These are phyloP conservation scores for Lithophane leautieri DNA, from an alignment of 2,888 invertebrate species.

Conservation along the genomic window DNA sequence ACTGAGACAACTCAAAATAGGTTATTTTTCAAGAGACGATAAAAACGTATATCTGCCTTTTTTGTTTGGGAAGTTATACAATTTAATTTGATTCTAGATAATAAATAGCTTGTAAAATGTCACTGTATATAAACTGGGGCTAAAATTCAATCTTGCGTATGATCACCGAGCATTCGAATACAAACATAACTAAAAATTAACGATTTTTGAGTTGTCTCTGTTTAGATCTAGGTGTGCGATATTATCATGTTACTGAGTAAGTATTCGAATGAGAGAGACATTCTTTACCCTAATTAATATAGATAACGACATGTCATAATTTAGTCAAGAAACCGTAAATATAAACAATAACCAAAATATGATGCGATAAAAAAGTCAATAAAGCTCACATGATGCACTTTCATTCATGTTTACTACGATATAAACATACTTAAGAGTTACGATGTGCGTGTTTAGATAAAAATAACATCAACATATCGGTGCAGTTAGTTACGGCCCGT, in stretches of 20 bases:
- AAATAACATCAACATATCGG: conserved; percentile 66
- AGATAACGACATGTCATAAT: conserved; percentile 4
- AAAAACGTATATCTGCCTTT: too few relatives aligned
- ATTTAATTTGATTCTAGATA: too few relatives aligned
- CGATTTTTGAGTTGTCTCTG: too few relatives aligned
- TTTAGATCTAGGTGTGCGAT: too few relatives aligned
- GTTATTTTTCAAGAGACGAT: too few relatives aligned
- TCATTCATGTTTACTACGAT: conserved; percentile 67
- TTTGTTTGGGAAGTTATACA: too few relatives aligned
- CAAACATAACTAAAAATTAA: too few relatives aligned
- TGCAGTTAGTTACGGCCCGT: conserved; percentile 39
- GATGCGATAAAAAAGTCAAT: conserved; percentile 58
- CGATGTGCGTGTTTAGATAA: conserved; percentile 69
- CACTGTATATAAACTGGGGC: too few relatives aligned
- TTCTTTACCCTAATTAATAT: neutral
- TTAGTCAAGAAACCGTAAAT: conserved; percentile 22
- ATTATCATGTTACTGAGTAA: neutral
- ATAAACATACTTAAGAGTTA: conserved; percentile 69
- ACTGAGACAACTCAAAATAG: too few relatives aligned
- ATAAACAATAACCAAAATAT: conserved; percentile 46
- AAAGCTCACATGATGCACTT: conserved; percentile 60
- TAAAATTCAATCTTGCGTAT: too few relatives aligned
- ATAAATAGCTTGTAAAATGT: too few relatives aligned
- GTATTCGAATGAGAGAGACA: neutral
- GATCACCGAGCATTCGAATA: too few relatives aligned